Evolutionary conservation across 2,113 vertebrate species (phyloP), one percentile per base, ranked within the genome.

Genomic region (Chascanopsetta lugubris): DNA sequence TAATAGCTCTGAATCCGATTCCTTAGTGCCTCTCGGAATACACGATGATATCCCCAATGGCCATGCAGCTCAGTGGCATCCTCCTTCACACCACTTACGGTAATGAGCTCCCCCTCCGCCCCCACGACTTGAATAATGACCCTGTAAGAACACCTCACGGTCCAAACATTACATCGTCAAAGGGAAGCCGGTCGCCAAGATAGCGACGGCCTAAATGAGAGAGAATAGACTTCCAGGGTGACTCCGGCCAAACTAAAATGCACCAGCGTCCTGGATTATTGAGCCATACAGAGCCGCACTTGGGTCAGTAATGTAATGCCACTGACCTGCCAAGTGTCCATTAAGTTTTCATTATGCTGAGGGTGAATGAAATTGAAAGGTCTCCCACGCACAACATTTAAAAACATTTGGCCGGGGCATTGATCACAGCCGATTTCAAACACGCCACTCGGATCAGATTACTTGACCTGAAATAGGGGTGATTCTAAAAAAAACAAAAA

Each of bases 341-440:
- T 85, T 83, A 84, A 80, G 47, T 78, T 84, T 85, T 84, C 69
- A 88, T 89, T 69, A 80, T 25, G 59, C 24, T 42, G 18, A 27
- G 34, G 61, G 36, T 32, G 79, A 79, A 62, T 30, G 54, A 51
- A 71, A 54, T 17, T 20, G 42, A 88, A 53, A 61, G 50, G 50
- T 62, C 50, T 50, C 50, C 15, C 22, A 49, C 53, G 61, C 32
- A 60, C 29, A 67, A 12, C n/a, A 40, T 67, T 17, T 59, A 70
- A 66, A 84, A 79, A 75, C 66, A 61, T 34, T 25, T 46, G 43
- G 15, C 20, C 55, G 30, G 2, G 36, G n/a, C 22, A 10, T 34
- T 13, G 30, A 18, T 58, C 54, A 61, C 45, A 61, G 47, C 11
- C 18, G 20, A 57, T 71, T 75, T 69, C 26, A 67, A 74, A 67